Evolutionary conservation across 2,113 vertebrate species (phyloP).

Genomic region (Phalacrocorax brasilianus): DNA sequence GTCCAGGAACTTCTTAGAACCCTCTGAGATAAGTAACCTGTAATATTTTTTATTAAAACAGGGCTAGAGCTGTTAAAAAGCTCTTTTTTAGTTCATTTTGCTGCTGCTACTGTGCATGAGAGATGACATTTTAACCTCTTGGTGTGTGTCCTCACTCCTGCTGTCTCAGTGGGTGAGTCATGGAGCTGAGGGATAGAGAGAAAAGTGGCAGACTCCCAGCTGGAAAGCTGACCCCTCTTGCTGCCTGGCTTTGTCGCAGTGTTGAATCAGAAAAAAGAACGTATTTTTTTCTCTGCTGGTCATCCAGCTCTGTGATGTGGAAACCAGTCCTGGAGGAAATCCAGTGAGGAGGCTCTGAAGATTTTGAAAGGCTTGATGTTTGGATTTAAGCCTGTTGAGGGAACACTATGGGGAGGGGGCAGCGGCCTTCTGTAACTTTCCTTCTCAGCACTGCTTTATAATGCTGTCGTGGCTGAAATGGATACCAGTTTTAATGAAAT

Average conservation of each 20-base stretch:
- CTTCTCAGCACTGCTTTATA: neutral
- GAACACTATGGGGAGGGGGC: neutral
- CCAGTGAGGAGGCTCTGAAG: neutral
- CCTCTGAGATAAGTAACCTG: neutral
- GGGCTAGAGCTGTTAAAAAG: neutral
- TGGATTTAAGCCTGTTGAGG: neutral
- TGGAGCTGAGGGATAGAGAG: neutral
- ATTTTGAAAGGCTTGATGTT: neutral
- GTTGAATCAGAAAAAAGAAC: neutral
- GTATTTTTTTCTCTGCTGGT: neutral
- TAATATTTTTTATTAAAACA: neutral
- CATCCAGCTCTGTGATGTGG: neutral
- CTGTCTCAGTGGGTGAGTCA: neutral
- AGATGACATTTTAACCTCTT: constrained; percentile 14
- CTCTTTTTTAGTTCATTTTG: neutral
- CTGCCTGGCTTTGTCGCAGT: neutral
- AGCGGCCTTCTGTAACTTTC: neutral
- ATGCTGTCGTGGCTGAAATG: neutral
- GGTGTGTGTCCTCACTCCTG: neutral
- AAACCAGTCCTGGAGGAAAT: neutral
- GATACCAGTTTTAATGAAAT: neutral
- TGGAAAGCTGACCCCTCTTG: neutral
- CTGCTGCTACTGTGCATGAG: neutral
- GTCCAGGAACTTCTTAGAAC: neutral
- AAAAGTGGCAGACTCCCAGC: neutral